Evolutionary conservation across 1,140 invertebrate genomes (phyloP), one percentile per base, ranked within the genome.

Genomic region (Meloidogyne chitwoodi): DNA sequence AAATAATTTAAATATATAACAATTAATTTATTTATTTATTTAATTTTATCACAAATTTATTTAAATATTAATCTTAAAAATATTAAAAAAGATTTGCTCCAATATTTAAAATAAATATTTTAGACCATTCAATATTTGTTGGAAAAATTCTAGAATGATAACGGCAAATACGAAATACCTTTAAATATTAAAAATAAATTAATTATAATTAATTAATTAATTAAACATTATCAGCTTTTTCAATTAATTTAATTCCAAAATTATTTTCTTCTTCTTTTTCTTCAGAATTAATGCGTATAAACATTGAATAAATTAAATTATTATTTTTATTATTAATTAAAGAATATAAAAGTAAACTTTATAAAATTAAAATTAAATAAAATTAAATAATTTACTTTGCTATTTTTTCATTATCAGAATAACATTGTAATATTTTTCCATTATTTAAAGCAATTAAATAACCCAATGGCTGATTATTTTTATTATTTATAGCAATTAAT

Each of bases 1-100:
- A 10, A 38, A 38, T 38, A 38, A 8, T 38, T n/a, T n/a, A n/a
- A n/a, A n/a, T n/a, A n/a, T n/a, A n/a, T n/a, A n/a, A n/a, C n/a
- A n/a, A n/a, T n/a, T n/a, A n/a, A n/a, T n/a, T n/a, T n/a, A n/a
- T n/a, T n/a, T n/a, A n/a, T n/a, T n/a, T n/a, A n/a, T n/a, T n/a
- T n/a, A n/a, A n/a, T n/a, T n/a, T n/a, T n/a, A n/a, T n/a, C n/a
- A n/a, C n/a, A n/a, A n/a, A n/a, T n/a, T n/a, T n/a, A n/a, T n/a
- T n/a, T n/a, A n/a, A n/a, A n/a, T n/a, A n/a, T n/a, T n/a, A n/a
- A n/a, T n/a, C n/a, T n/a, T n/a, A n/a, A n/a, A n/a, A n/a, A n/a
- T n/a, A n/a, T 81, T 80, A 81, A 44, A 81, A 83, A 19, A 81
- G 56, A 74, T 81, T 79, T 22, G 74, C 71, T 56, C 80, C 80